Evolutionary conservation across 1,140 invertebrate species (phyloP), one percentile per base, ranked within the genome.

Genomic region (Aphelenchoides avenae): DNA sequence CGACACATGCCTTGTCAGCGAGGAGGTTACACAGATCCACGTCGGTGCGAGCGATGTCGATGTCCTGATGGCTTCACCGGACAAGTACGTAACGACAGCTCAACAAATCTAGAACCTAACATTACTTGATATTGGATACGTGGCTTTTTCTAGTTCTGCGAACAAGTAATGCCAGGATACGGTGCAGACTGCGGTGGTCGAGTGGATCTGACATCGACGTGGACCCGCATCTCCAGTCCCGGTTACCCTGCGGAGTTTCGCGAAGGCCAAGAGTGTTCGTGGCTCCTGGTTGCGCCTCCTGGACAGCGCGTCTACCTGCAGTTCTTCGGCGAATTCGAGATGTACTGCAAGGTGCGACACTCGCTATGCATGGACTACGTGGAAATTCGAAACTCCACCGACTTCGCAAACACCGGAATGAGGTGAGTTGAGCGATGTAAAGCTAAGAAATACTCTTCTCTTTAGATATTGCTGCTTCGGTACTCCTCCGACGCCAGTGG

Each of bases 291-390:
- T 30, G 74, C 72, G 6, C 72, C 72, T 13, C 30, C 29, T 24
- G 65, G 71, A 24, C 63, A 76, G 36, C 61, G 49, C 26, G 75
- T 77, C 4, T 65, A 76, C 22, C 52, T 70, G 18, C 66, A 75
- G 46, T 75, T 77, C 39, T 53, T 52, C 43, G 73, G 73, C 5
- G 68, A 77, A 37, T 75, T 75, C 40, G 73, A 75, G 55, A 77
- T 75, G 75, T 63, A 60, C 24, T 60, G 57, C 57, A 60, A 60
- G 34, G 53, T 67, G 13, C 34, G 73, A 15, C 73, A 75, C 63
- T 75, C 73, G 2, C 57, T 75, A 13, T 75, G 73, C 41, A 77
- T 75, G 74, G 73, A 75, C 46, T 75, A 75, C 50, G 72, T 75
- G 13, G 73, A 75, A 50, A 71, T 75, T 39, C 48, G 72, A 13